Evolutionary conservation across 2,888 invertebrate species (phyloP).

Genomic region (Nymphalis urticae): DNA sequence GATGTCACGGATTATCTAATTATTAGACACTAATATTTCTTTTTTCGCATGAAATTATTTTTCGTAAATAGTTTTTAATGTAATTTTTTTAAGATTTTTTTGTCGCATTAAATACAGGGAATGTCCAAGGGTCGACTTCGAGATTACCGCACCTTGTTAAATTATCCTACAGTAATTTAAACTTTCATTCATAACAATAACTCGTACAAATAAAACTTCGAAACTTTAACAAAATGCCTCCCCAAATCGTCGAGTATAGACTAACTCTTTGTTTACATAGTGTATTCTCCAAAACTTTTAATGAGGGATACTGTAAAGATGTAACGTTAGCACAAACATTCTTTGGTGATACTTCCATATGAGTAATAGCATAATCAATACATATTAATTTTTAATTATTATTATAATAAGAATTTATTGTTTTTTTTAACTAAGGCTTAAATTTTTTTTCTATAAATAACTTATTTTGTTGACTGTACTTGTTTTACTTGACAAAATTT

Average conservation of each 20-base stretch:
- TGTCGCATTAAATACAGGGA: too few relatives aligned
- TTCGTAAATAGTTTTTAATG: too few relatives aligned
- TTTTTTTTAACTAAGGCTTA: too few relatives aligned
- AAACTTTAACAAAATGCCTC: conserved; percentile 11
- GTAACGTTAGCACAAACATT: conserved; percentile 4
- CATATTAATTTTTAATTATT: background rate
- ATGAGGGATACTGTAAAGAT: conserved; percentile 14
- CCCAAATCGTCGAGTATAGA: conserved; percentile 4
- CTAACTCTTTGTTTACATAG: conserved; percentile 9
- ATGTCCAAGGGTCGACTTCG: too few relatives aligned
- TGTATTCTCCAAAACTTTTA: conserved; percentile 23
- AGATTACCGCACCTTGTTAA: background rate
- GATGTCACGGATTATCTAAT: too few relatives aligned
- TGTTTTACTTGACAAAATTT: too few relatives aligned
- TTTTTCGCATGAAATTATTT: too few relatives aligned
- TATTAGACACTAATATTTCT: too few relatives aligned
- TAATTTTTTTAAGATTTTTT: too few relatives aligned
- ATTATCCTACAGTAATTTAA: background rate
- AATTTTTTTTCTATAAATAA: too few relatives aligned
- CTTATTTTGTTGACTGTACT: too few relatives aligned
- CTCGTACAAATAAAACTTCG: conserved; percentile 9
- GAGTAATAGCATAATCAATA: background rate
- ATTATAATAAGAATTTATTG: too few relatives aligned
- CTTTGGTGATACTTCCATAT: background rate
- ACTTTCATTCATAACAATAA: conserved; percentile 8